Evolutionary conservation across 2,113 vertebrate species (phyloP).

Genomic region (Grus americana): DNA sequence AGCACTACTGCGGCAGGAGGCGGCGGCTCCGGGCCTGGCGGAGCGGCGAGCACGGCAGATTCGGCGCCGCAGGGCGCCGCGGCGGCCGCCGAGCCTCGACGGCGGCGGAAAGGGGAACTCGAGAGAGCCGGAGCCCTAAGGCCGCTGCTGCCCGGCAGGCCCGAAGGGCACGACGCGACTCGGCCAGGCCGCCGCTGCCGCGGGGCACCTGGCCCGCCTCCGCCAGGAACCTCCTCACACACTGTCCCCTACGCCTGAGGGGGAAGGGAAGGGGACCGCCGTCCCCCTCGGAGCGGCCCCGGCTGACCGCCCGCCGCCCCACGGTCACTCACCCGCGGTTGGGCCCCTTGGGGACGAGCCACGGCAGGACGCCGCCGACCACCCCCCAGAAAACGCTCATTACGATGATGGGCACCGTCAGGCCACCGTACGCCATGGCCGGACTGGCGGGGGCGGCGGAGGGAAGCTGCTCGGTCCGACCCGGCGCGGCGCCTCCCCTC

Average conservation of each 20-base stretch:
- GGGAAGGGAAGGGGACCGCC: not conserved
- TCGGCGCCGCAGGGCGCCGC: not conserved
- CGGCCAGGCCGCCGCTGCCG: not conserved
- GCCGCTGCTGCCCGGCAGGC: not conserved
- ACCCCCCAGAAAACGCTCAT: slow-evolving; percentile 92
- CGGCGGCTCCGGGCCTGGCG: not conserved
- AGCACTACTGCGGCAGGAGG: not conserved
- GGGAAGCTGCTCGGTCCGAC: not conserved
- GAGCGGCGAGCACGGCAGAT: too few species aligned
- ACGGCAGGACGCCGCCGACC: slow-evolving; percentile 87
- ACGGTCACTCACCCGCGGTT: slow-evolving; percentile 87
- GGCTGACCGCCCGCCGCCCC: not conserved
- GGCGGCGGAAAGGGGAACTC: not conserved
- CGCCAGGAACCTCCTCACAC: not conserved
- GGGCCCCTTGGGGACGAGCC: slow-evolving; percentile 91
- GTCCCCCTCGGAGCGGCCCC: not conserved
- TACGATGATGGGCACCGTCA: slow-evolving; percentile 84
- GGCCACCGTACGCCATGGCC: slow-evolving; percentile 79
- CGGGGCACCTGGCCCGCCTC: not conserved
- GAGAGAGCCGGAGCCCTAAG: not conserved
- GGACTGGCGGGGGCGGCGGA: not conserved
- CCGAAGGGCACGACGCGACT: not conserved
- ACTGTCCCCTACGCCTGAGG: not conserved
- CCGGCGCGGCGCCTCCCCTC: not conserved
- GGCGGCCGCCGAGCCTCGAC: not conserved